Base-by-base conservation (phyloP, 2,797 vertebrate species). In the Eulemur mongoz region DNA sequence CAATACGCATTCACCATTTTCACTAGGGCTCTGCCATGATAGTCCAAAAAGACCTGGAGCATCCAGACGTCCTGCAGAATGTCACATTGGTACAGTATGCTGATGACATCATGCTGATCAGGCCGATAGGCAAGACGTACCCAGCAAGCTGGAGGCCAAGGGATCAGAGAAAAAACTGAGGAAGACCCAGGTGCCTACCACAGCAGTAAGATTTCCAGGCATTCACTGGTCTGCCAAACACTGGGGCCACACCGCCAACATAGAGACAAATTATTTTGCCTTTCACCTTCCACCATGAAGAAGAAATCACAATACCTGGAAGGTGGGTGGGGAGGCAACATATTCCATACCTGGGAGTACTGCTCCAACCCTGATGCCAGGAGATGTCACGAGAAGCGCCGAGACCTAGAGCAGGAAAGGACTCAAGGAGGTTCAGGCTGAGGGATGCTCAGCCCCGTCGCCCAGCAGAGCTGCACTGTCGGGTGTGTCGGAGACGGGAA, bases 41-140 rank as follows among this genome's bases (percentile, higher is more conserved):
- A 9, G 54, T 15, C 45, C 67, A 12, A 20, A 7, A 35, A 38
- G 38, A 9, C 12, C 22, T 4, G 59, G 10, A 17, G 54, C 59
- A 17, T 61, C 4, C 1, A 4, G 75, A 57, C 38, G 12, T 8
- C 25, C 54, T 7, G 30, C 25, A 32, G 57, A 25, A 22, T 7
- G 4, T 27, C 52, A 6, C 12, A 0, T 0, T 18, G 63, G 15
- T 7, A 52, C 63, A 11, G 43, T 2, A 57, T 32, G 11, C 20
- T 2, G 45, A 78, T 1, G 4, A 5, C 65, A 22, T 7, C 30
- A 0, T 11, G 57, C 80, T 18, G 9, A 4, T 17, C 7, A 5
- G 48, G 32, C 14, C 7, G 38, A 65, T 3, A 38, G 38, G 2
- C 22, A n/a, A 45, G 32, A 48, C 12, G 27, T 2, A 23, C 57